Evolutionary conservation across 2,113 vertebrate genomes (phyloP).

Genomic region (Pteropus alecto): DNA sequence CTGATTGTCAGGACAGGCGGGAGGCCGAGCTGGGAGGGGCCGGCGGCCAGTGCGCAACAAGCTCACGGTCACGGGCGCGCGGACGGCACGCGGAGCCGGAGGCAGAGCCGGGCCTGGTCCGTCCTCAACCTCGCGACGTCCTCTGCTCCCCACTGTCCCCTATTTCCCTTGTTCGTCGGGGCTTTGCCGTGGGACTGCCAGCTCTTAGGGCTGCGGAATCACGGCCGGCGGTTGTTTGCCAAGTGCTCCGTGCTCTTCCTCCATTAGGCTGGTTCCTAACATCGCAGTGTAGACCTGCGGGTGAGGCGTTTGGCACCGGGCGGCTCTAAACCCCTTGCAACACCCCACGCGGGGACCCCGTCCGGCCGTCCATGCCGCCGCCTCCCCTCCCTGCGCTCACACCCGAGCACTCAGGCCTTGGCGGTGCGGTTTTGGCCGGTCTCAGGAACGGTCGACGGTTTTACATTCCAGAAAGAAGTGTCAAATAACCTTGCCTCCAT

Average conservation of each 20-base stretch:
- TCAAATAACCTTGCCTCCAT: not conserved
- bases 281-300: conserved; percentile 63
- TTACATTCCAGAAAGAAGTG: not conserved
- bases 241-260: conserved; percentile 62
- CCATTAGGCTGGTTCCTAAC: conserved; percentile 78
- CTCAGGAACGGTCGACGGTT: conserved; percentile 3
- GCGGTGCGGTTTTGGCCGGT: not conserved
- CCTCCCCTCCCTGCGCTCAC: not conserved
- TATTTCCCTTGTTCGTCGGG: conserved; percentile 45
- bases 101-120: not conserved
- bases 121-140: not conserved
- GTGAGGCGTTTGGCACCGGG: conserved; percentile 75
- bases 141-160: not conserved
- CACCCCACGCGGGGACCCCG: not conserved
- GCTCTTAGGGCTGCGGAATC: conserved; percentile 74
- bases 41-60: not conserved
- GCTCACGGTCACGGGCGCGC: not conserved
- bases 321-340: conserved; percentile 73
- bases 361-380: not conserved
- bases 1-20: not conserved
- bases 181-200: conserved; percentile 57
- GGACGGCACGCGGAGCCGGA: not conserved
- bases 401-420: not conserved
- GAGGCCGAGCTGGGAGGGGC: not conserved
- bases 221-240: conserved; percentile 72